Conservation (phyloP, 2,888 invertebrate genomes). For the Chloroclysta siterata region DNA sequence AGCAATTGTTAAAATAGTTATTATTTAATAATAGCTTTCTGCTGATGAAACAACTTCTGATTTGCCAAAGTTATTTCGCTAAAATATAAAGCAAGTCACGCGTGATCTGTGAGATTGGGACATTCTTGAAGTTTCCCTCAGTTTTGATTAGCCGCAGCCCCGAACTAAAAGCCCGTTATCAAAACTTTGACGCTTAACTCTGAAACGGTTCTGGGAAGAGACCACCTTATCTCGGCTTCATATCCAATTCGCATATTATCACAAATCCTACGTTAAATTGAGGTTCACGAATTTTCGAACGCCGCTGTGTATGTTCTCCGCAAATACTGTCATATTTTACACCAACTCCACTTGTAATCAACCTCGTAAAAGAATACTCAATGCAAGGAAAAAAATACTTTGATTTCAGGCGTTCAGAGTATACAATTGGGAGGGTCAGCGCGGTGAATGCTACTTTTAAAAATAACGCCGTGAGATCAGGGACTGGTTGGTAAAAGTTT, state of each 20-base stretch:
- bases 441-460: slow-evolving; percentile 30
- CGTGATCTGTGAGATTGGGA: slow-evolving; percentile 64
- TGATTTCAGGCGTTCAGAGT: slow-evolving; percentile 27
- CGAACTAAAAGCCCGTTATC: slow-evolving; percentile 63
- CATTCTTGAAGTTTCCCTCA: slow-evolving; percentile 63
- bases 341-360: slow-evolving; percentile 41
- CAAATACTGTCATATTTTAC: slow-evolving; percentile 65
- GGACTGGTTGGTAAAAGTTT: slow-evolving; percentile 69
- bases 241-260: slow-evolving; percentile 70
- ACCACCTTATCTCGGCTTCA: slow-evolving; percentile 60
- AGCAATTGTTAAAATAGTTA: slow-evolving; percentile 2
- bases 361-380: slow-evolving; percentile 35
- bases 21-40: slow-evolving; percentile 13
- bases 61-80: slow-evolving; percentile 27
- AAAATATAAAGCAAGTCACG: slow-evolving; percentile 40
- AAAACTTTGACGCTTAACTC: slow-evolving; percentile 69
- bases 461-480: slow-evolving; percentile 45
- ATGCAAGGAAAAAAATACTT: slow-evolving; percentile 43
- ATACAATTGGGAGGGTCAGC: slow-evolving; percentile 27
- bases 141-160: slow-evolving; percentile 59
- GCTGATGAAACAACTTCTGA: slow-evolving; percentile 21
- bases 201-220: slow-evolving; percentile 52
- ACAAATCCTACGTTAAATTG: slow-evolving; percentile 67
- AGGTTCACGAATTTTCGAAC: slow-evolving; percentile 58
- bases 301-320: slow-evolving; percentile 60